phyloP scores from a whole-genome alignment of 2,797 vertebrate species.

The Otolemur crassicaudatus region DNA sequence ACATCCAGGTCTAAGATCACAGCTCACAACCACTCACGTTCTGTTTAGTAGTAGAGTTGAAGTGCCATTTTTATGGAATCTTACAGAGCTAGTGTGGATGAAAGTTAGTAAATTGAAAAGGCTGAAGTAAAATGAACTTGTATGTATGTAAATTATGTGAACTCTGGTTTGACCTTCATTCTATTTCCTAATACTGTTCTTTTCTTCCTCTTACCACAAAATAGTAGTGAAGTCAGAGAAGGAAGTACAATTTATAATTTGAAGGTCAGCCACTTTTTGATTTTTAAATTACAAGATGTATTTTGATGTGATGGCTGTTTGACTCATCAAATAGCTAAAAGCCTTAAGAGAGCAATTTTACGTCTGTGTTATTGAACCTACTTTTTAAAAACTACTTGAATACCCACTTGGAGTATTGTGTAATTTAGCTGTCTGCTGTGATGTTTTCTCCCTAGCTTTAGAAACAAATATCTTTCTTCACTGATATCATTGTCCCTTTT shows the following conservation, averaged over 20 bases:
- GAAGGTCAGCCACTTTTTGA: constrained; percentile 34
- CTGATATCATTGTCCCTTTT: background rate
- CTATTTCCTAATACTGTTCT: background rate
- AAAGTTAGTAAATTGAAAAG: constrained; percentile 55
- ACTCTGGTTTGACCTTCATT: constrained; percentile 63
- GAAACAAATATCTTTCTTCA: constrained; percentile 53
- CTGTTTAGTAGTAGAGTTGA: constrained; percentile 5
- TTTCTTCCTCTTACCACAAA: constrained; percentile 33
- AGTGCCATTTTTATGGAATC: constrained; percentile 46
- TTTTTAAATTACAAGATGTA: constrained; percentile 47
- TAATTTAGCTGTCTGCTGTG: constrained; percentile 56
- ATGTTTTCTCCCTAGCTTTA: constrained; percentile 51
- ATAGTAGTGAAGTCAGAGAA: constrained; percentile 20
- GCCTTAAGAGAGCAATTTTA: constrained; percentile 54
- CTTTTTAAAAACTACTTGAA: constrained; percentile 19
- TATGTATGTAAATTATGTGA: constrained; percentile 34
- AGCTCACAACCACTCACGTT: background rate
- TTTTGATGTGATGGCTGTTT: constrained; percentile 58
- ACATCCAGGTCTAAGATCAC: background rate
- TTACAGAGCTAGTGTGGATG: background rate
- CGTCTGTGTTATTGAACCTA: constrained; percentile 46
- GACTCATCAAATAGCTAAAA: constrained; percentile 55
- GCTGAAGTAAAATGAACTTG: constrained; percentile 54
- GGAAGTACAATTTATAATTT: constrained; percentile 39
- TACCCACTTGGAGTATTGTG: constrained; percentile 52